Percentiles rank a stretch among this genome's conserved stretches.
These are phyloP conservation scores for Parazoanthus swiftii DNA, from an alignment of 92 coral and sea anemone genomes.

Conservation along the genomic window DNA sequence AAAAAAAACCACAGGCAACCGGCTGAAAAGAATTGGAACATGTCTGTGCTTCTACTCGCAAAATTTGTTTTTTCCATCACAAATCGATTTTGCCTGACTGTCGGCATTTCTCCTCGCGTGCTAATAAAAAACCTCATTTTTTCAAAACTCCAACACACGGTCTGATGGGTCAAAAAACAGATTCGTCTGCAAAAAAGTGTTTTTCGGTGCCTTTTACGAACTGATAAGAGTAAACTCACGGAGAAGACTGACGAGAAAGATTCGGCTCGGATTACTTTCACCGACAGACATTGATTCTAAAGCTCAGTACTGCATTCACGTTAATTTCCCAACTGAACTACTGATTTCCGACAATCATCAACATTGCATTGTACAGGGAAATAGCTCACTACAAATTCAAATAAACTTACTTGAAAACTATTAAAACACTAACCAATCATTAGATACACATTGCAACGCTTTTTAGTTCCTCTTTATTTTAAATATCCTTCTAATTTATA, in stretches of 20 bases:
- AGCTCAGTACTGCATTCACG: not conserved
- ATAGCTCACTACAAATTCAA: not conserved
- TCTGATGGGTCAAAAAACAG: not conserved
- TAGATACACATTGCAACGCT: not conserved
- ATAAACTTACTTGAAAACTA: not conserved
- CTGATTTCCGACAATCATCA: not conserved
- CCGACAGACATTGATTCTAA: not conserved
- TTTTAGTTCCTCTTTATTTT: not conserved
- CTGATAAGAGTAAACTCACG: not conserved
- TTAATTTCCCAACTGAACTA: not conserved
- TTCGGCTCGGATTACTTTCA: not conserved
- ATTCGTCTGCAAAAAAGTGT: constrained; percentile 1
- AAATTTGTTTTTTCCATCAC: constrained; percentile 10
- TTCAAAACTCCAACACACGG: not conserved
- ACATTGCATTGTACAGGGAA: not conserved
- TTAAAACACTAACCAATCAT: not conserved
- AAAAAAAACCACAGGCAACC: not conserved
- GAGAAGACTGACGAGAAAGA: not conserved
- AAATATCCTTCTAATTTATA: not conserved
- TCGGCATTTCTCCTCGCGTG: constrained; percentile 6
- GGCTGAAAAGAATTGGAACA: not conserved
- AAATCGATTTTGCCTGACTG: not conserved
- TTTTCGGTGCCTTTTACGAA: constrained; percentile 2
- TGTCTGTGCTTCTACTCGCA: not conserved
- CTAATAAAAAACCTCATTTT: constrained; percentile 13